These are phyloP conservation scores for Leptinotarsa texana DNA, from an alignment of 1,140 invertebrate genomes.

Conservation along the genomic window DNA sequence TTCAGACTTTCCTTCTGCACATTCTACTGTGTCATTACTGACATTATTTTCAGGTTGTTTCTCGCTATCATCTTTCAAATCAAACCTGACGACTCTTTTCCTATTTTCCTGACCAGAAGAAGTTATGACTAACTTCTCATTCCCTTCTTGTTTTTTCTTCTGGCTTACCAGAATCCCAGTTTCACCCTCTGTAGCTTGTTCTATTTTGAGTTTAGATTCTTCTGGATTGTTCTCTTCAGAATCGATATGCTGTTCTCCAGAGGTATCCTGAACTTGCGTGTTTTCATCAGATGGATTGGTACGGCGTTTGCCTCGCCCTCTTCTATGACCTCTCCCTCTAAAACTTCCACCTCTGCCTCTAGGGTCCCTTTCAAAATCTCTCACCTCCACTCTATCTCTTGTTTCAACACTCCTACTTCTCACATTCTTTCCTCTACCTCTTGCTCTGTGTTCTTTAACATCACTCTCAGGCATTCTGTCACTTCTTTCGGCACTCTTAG, in stretches of 20 bases:
- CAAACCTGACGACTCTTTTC: slow-evolving; percentile 17
- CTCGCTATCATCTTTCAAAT: slow-evolving; percentile 11
- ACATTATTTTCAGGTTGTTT: too few relatives aligned
- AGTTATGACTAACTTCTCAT: slow-evolving; percentile 10
- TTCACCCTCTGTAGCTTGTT: not conserved
- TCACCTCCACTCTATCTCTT: not conserved
- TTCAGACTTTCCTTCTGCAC: too few relatives aligned
- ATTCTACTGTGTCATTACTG: too few relatives aligned
- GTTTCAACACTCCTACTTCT: not conserved
- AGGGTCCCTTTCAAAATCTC: not conserved
- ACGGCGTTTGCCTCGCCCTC: not conserved
- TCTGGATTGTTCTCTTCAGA: not conserved
- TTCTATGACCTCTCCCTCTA: slow-evolving; percentile 16
- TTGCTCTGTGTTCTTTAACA: not conserved
- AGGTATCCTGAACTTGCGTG: not conserved
- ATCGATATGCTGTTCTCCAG: not conserved
- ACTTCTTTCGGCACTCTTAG: not conserved
- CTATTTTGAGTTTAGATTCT: not conserved
- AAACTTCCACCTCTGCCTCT: not conserved
- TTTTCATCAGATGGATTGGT: not conserved
- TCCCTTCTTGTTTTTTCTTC: not conserved
- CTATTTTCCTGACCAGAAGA: slow-evolving; percentile 4
- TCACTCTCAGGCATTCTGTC: not conserved
- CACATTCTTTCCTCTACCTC: not conserved
- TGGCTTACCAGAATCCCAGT: not conserved